Evolutionary conservation across 2,888 invertebrate species (phyloP).

Genomic region (Heliothis peltigera): DNA sequence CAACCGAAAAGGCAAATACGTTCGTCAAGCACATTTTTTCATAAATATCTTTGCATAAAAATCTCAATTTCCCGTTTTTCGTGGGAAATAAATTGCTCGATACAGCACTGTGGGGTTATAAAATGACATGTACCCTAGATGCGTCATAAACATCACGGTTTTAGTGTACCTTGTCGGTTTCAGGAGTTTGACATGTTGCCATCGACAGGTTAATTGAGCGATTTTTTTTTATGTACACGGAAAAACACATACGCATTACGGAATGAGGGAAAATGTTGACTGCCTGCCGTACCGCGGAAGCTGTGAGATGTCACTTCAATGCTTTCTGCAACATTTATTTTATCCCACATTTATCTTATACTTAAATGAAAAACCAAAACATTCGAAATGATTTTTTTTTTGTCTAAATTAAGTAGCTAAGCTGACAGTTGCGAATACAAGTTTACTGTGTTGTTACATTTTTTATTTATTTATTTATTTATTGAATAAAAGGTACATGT

Average conservation of each 20-base stretch:
- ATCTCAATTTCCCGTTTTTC: slow-evolving; percentile 74
- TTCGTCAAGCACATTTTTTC: slow-evolving; percentile 56
- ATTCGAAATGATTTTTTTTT: neutral
- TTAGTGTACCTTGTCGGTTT: slow-evolving; percentile 47
- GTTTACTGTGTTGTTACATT: too few relatives aligned
- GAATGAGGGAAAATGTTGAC: slow-evolving; percentile 39
- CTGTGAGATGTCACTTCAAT: slow-evolving; percentile 34
- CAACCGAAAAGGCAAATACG: slow-evolving; percentile 52
- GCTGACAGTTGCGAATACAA: neutral
- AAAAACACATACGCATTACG: slow-evolving; percentile 32
- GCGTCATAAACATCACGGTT: slow-evolving; percentile 48
- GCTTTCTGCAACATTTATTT: slow-evolving; percentile 18
- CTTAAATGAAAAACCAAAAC: neutral
- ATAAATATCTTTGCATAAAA: slow-evolving; percentile 66
- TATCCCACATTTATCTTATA: slow-evolving; percentile 2
- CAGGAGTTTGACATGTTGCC: slow-evolving; percentile 47
- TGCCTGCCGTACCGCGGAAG: slow-evolving; percentile 22
- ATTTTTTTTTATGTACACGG: slow-evolving; percentile 49
- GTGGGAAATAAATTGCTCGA: slow-evolving; percentile 67
- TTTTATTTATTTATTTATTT: too few relatives aligned
- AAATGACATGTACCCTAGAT: slow-evolving; percentile 59
- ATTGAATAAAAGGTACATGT: too few relatives aligned
- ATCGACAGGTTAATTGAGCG: slow-evolving; percentile 61
- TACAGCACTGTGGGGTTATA: slow-evolving; percentile 64
- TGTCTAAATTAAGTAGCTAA: neutral